Evolutionary conservation across 2,113 vertebrate genomes (phyloP).

Genomic region (Alosa alosa): DNA sequence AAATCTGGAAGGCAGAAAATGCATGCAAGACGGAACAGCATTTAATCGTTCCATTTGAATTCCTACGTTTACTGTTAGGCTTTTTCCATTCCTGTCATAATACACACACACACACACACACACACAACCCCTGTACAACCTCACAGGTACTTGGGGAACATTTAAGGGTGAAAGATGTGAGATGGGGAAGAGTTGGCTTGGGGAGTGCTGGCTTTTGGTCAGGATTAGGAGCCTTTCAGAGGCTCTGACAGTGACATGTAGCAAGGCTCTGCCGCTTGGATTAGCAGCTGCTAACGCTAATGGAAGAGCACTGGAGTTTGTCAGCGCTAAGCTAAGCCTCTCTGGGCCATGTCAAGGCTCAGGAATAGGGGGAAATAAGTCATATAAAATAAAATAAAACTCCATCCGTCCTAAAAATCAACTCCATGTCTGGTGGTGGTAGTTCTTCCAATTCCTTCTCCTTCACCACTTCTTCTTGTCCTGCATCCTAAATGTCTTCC

Average conservation of each 20-base stretch:
- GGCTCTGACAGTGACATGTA: conserved; percentile 50
- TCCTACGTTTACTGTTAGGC: too few relatives aligned
- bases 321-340: conserved; percentile 54
- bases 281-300: conserved; percentile 65
- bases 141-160: not conserved
- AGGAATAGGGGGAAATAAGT: not conserved
- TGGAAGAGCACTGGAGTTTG: conserved; percentile 55
- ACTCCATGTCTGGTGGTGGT: not conserved
- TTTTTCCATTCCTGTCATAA: not conserved
- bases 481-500: not conserved
- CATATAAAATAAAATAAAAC: not conserved
- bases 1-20: too few relatives aligned
- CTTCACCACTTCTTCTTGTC: not conserved
- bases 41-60: too few relatives aligned
- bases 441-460: not conserved
- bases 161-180: not conserved
- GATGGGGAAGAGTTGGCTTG: not conserved
- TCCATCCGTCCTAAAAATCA: not conserved
- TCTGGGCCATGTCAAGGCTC: not conserved
- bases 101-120: not conserved
- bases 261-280: conserved; percentile 51
- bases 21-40: too few relatives aligned
- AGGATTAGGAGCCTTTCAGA: conserved; percentile 51
- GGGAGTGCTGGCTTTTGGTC: conserved; percentile 43
- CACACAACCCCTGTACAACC: not conserved